Evolutionary conservation across 2,888 invertebrate genomes (phyloP).

Genomic region (Heliconius sara): DNA sequence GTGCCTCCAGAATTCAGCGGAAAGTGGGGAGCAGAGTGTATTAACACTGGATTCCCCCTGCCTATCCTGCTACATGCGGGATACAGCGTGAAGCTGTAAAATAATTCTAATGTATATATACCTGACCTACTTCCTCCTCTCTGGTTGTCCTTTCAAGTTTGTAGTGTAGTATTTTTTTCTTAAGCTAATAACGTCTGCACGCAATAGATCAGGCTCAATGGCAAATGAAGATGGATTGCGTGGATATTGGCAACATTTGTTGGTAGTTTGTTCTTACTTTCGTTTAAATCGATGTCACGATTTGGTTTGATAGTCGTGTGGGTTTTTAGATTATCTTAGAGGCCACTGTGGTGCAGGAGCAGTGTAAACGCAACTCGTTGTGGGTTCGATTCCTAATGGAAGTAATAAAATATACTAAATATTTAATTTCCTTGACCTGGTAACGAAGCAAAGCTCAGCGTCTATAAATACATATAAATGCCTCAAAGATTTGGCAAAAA

Average conservation of each 20-base stretch:
- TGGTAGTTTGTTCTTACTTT: constrained; percentile 27
- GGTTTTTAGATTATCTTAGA: neutral
- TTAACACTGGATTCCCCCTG: no score
- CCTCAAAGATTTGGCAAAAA: no score
- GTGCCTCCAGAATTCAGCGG: no score
- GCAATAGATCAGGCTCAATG: constrained; percentile 46
- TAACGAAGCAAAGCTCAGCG: neutral
- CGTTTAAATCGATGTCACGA: neutral
- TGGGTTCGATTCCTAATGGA: no score
- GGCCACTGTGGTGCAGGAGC: no score
- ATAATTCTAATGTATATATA: neutral
- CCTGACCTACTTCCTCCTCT: neutral
- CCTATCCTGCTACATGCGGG: no score
- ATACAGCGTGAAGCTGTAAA: no score
- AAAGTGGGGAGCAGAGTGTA: no score
- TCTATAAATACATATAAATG: neutral
- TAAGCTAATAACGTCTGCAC: constrained; percentile 39
- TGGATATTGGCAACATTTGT: constrained; percentile 34
- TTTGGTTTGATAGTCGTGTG: neutral
- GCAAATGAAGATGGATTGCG: constrained; percentile 46
- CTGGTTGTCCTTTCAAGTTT: neutral
- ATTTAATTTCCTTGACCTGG: neutral
- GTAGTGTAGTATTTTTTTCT: constrained; percentile 21
- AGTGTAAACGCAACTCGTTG: no score
- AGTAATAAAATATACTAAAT: no score